Percentiles rank a stretch among this genome's conserved stretches.
Conservation (phyloP, 2,797 vertebrate species). For the Ciconia nigra region DNA sequence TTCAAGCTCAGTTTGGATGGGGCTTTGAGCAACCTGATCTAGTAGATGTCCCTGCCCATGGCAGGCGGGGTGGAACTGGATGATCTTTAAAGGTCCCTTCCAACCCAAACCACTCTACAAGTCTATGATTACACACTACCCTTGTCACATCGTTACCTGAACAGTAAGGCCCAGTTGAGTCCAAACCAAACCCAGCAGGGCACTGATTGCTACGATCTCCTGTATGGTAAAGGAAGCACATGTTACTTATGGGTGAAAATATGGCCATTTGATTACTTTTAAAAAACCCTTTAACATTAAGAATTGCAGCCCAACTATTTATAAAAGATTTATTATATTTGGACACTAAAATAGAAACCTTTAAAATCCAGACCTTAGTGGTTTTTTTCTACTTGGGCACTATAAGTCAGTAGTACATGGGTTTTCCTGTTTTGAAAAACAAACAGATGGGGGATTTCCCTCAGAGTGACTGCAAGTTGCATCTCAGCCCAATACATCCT, state of each 20-base stretch:
- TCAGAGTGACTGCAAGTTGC: background rate
- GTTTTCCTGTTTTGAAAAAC: background rate
- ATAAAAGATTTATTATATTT: background rate
- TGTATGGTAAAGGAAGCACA: constrained; percentile 54
- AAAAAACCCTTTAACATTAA: background rate
- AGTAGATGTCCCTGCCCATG: background rate
- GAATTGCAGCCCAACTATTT: background rate
- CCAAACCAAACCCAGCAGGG: constrained; percentile 87
- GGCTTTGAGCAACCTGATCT: background rate
- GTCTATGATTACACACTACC: background rate
- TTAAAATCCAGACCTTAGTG: background rate
- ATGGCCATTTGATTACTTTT: background rate
- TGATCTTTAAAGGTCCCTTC: background rate
- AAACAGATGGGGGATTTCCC: background rate
- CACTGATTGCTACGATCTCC: constrained; percentile 95
- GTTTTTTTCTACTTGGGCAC: background rate
- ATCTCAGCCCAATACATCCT: background rate
- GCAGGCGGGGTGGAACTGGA: background rate
- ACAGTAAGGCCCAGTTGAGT: constrained; percentile 87
- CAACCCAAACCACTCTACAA: background rate
- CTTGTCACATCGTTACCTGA: constrained; percentile 78
- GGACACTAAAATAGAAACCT: background rate
- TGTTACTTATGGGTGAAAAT: background rate
- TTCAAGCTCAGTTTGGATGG: fast-evolving
- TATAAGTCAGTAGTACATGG: background rate